Base-by-base conservation (phyloP, 2,113 vertebrate genomes). In the Hystrix brachyura region DNA sequence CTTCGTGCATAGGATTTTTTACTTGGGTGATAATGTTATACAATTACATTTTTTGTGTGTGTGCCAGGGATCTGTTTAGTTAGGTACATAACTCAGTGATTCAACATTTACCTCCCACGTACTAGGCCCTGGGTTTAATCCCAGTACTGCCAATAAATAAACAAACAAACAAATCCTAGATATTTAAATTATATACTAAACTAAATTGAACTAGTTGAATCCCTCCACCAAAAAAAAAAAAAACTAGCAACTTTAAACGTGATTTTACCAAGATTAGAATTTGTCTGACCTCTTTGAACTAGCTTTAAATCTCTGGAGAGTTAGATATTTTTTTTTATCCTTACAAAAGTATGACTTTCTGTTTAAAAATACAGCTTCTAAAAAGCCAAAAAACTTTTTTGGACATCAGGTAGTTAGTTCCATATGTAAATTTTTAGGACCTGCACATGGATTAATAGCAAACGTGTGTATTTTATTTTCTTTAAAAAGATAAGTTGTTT, bases 221-320 rank as follows among this genome's bases (percentile, higher is more conserved):
- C 38, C 38, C 38, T 38, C 38, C 38, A 38, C 38, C 38, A 38
- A 38, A 38, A 38, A 38, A 38, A 38, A 38, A 38, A 90, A 46
- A 15, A 55, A 38, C 59, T 59, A 55, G 53, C 29, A 90, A 87
- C 8, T 5, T 5, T 85, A 96, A 97, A 72, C 92, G 29, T 87
- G 82, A 94, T 95, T 94, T 95, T 90, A 55, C 83, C 57, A 74
- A 84, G 46, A 95, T 90, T 91, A 83, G 62, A 86, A 94, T 34
- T 29, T 25, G 67, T 94, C 80, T 94, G 90, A 92, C 19, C 67
- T 93, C 78, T 80, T 32, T 83, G 80, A 96, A 87, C 90, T 53
- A 18, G 11, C 29, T 91, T 94, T 83, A 65, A 91, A 67, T 96
- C 87, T 90, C 67, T 87, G 74, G 94, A 62, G 80, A 97, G 62